phyloP scores from a whole-genome alignment of 2,888 invertebrate species.

The Brachyptera putata region DNA sequence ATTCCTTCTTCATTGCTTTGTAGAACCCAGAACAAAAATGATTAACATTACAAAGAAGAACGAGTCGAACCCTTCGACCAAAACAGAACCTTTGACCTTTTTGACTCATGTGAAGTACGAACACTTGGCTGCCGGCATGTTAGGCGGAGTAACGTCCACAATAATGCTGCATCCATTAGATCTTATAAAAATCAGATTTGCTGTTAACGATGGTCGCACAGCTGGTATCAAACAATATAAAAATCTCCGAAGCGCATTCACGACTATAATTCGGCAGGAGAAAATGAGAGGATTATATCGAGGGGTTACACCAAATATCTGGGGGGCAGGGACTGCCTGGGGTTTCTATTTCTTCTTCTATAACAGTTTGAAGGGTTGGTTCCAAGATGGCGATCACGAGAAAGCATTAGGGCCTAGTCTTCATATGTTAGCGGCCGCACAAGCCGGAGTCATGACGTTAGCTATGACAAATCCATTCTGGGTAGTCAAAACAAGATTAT shows the following conservation, averaged over 20 bases:
- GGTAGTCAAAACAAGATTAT: constrained; percentile 97
- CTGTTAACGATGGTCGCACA: constrained; percentile 90
- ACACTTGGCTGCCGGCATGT: constrained; percentile 92
- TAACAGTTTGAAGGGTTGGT: constrained; percentile 88
- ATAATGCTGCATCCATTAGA: constrained; percentile 93
- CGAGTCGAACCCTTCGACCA: too few species aligned
- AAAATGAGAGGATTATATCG: constrained; percentile 88
- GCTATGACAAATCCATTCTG: constrained; percentile 96
- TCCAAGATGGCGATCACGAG: constrained; percentile 81
- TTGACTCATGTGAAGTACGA: constrained; percentile 80
- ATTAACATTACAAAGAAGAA: too few species aligned
- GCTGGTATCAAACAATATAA: constrained; percentile 82
- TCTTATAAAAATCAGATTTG: constrained; percentile 96
- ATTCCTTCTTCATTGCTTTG: too few species aligned
- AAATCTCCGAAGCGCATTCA: constrained; percentile 74
- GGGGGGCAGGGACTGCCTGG: constrained; percentile 97
- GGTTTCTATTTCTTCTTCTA: constrained; percentile 97
- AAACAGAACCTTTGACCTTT: too few species aligned
- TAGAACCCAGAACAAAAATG: too few species aligned
- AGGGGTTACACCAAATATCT: constrained; percentile 94
- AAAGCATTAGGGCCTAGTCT: constrained; percentile 76
- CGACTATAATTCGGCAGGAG: constrained; percentile 81
- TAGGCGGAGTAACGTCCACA: constrained; percentile 94
- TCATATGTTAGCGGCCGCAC: constrained; percentile 89
- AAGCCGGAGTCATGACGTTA: constrained; percentile 85